phyloP scores from a whole-genome alignment of 2,113 vertebrate genomes.

The Solea senegalensis region DNA sequence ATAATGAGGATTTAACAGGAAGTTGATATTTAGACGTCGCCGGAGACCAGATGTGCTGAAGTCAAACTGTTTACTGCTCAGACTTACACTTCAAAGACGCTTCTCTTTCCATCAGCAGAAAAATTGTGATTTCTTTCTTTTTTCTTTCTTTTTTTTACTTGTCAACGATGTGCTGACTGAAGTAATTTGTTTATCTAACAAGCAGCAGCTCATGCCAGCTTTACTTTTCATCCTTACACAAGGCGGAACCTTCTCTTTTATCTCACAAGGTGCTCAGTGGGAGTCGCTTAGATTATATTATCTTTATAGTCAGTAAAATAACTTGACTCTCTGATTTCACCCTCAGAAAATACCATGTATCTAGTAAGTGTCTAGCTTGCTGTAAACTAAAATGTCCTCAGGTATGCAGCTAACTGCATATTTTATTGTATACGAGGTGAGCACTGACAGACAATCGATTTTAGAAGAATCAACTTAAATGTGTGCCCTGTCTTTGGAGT shows the following conservation, averaged over 20 bases:
- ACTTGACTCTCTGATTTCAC: no score
- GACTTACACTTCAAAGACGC: slow-evolving; percentile 51
- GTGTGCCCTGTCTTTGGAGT: no score
- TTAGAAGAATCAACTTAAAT: no score
- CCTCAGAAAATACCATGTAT: no score
- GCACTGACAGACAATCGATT: no score
- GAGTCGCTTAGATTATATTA: neutral
- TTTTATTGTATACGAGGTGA: no score
- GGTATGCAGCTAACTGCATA: no score
- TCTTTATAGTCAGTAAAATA: neutral
- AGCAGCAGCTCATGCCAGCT: slow-evolving; percentile 24
- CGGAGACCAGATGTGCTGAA: slow-evolving; percentile 42
- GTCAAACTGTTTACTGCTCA: slow-evolving; percentile 39
- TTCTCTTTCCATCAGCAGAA: slow-evolving; percentile 49
- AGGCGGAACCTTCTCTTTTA: slow-evolving; percentile 12
- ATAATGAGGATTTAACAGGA: slow-evolving; percentile 39
- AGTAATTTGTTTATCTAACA: slow-evolving; percentile 43
- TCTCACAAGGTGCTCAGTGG: neutral
- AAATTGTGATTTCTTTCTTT: neutral
- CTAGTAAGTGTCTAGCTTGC: no score
- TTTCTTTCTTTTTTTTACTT: slow-evolving; percentile 44
- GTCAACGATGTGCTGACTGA: slow-evolving; percentile 48
- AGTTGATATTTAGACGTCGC: slow-evolving; percentile 28
- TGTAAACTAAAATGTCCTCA: no score
- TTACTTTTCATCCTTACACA: slow-evolving; percentile 1